phyloP scores from a whole-genome alignment of 2,797 vertebrate genomes.

The Percopsis omiscomaycus region DNA sequence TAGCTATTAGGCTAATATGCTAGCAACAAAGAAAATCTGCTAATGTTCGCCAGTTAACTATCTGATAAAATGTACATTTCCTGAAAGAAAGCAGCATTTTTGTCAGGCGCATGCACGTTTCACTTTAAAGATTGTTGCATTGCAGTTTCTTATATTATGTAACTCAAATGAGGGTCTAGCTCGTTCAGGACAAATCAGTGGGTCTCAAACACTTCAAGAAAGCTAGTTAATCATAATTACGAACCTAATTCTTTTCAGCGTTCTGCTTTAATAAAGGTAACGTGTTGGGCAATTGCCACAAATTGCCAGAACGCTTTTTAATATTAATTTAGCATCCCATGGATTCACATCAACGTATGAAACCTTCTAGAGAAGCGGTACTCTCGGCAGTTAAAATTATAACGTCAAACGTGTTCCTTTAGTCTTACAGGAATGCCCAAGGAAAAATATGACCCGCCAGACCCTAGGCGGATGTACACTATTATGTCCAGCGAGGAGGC shows the following conservation, averaged over 20 bases:
- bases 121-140: neutral
- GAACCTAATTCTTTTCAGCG: no score
- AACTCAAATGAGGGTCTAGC: conserved; percentile 16
- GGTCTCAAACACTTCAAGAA: conserved; percentile 14
- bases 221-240: neutral
- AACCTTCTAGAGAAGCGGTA: neutral
- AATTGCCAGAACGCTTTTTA: no score
- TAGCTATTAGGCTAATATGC: conserved; percentile 61
- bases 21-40: conserved; percentile 35
- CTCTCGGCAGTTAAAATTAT: neutral
- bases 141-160: conserved; percentile 40
- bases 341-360: neutral
- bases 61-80: neutral
- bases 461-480: conserved; percentile 99
- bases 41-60: conserved; percentile 4
- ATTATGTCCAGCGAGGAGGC: conserved; percentile 98
- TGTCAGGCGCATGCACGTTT: neutral
- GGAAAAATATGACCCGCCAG: conserved; percentile 99
- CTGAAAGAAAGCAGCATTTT: neutral
- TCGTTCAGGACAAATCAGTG: no score
- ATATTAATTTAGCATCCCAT: no score
- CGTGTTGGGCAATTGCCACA: no score
- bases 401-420: conserved; percentile 27
- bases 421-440: conserved; percentile 95
- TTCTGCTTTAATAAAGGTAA: no score